Conservation (phyloP, 2,888 invertebrate genomes). For the Dromius quadrimaculatus region DNA sequence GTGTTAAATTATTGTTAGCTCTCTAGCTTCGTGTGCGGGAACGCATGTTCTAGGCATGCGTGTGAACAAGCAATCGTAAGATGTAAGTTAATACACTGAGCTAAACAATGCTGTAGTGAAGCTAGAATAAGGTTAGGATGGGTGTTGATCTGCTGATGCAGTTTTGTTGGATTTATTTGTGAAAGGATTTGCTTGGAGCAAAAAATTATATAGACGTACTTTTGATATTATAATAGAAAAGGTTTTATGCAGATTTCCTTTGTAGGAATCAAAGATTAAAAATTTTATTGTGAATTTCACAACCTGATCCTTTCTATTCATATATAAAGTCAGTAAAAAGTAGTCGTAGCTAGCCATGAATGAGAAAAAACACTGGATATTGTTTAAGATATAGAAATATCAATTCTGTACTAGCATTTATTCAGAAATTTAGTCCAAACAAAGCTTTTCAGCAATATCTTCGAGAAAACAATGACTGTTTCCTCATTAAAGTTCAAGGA, state of each 20-base stretch:
- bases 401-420: too few relatives aligned
- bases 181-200: constrained; percentile 9
- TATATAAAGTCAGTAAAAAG: too few relatives aligned
- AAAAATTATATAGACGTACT: neutral
- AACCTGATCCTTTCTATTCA: too few relatives aligned
- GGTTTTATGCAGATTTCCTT: neutral
- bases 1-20: constrained; percentile 24
- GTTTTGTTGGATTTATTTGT: constrained; percentile 19
- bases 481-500: too few relatives aligned
- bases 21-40: constrained; percentile 24
- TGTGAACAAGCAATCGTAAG: constrained; percentile 1
- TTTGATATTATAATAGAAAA: constrained; percentile 20
- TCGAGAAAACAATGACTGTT: too few relatives aligned
- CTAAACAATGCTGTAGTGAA: constrained; percentile 24
- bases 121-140: constrained; percentile 27
- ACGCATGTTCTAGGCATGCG: constrained; percentile 13
- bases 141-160: constrained; percentile 18
- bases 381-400: too few relatives aligned
- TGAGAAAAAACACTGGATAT: too few relatives aligned
- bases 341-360: too few relatives aligned
- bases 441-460: too few relatives aligned
- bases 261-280: neutral
- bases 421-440: too few relatives aligned
- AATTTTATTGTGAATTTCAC: constrained; percentile 1
- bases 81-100: constrained; percentile 13